These are phyloP conservation scores for Limnephilus auricula DNA, from an alignment of 2,888 invertebrate species.

Conservation along the genomic window DNA sequence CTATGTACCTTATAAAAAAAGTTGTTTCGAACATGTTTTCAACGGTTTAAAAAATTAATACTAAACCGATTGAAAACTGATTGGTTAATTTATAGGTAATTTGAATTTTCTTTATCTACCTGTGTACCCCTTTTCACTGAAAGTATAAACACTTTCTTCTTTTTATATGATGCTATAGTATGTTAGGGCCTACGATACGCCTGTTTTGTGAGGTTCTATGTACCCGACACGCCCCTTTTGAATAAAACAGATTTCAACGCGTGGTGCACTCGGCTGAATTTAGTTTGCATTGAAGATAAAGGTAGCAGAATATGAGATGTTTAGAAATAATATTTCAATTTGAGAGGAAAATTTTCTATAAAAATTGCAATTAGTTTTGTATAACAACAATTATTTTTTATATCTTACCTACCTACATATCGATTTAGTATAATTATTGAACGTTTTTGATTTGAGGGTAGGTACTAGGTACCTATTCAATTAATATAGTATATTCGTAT, in stretches of 20 bases:
- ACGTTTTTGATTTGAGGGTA: too few relatives aligned
- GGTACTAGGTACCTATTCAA: too few relatives aligned
- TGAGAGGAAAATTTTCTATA: too few relatives aligned
- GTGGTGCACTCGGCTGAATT: constrained; percentile 31
- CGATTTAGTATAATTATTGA: too few relatives aligned
- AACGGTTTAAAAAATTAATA: not conserved
- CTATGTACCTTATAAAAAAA: not conserved
- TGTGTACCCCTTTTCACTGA: not conserved
- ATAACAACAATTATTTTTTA: too few relatives aligned
- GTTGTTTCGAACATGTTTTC: not conserved
- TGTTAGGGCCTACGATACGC: not conserved
- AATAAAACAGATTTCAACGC: constrained; percentile 61
- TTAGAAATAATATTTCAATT: too few relatives aligned
- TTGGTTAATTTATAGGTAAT: not conserved
- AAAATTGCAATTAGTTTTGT: too few relatives aligned
- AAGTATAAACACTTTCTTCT: not conserved
- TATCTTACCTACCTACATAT: too few relatives aligned
- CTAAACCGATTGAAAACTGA: not conserved
- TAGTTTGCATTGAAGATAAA: not conserved
- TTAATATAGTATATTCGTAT: too few relatives aligned
- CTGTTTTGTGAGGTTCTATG: not conserved
- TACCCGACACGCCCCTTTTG: constrained; percentile 39
- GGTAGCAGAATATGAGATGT: not conserved
- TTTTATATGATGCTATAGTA: not conserved
- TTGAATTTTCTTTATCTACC: not conserved